Conservation (phyloP, 2,888 invertebrate genomes). For the Drosophila macrospina region DNA sequence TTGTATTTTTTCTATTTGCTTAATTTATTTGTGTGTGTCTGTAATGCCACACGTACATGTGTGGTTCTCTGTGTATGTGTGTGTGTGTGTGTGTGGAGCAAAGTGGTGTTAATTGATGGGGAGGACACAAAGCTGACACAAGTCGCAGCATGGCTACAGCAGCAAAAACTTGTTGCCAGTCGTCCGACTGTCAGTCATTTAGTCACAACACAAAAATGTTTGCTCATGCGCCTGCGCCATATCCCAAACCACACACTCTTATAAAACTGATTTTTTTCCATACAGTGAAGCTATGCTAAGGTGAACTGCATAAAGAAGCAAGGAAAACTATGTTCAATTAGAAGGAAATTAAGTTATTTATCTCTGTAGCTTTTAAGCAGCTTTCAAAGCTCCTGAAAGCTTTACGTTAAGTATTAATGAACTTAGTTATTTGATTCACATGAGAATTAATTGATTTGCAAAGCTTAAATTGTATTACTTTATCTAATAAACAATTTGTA, state of each 20-base stretch:
- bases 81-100: conserved; percentile 31
- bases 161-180: conserved; percentile 32
- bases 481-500: too few species aligned
- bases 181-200: conserved; percentile 58
- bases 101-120: conserved; percentile 73
- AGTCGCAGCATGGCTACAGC: conserved; percentile 44
- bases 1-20: conserved; percentile 44
- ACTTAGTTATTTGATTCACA: too few species aligned
- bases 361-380: too few species aligned
- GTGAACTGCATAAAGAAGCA: not conserved
- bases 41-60: too few species aligned
- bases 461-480: too few species aligned
- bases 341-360: too few species aligned
- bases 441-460: too few species aligned
- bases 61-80: not conserved
- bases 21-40: conserved; percentile 45
- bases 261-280: conserved; percentile 11
- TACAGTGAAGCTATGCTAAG: conserved; percentile 34
- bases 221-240: conserved; percentile 65
- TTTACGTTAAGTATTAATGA: too few species aligned
- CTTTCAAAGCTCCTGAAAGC: too few species aligned
- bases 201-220: conserved; percentile 46
- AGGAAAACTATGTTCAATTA: too few species aligned
- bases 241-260: conserved; percentile 10
- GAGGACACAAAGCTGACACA: conserved; percentile 67